Evolutionary conservation across 2,113 vertebrate genomes (phyloP).

Genomic region (Monarcha castaneiventris): DNA sequence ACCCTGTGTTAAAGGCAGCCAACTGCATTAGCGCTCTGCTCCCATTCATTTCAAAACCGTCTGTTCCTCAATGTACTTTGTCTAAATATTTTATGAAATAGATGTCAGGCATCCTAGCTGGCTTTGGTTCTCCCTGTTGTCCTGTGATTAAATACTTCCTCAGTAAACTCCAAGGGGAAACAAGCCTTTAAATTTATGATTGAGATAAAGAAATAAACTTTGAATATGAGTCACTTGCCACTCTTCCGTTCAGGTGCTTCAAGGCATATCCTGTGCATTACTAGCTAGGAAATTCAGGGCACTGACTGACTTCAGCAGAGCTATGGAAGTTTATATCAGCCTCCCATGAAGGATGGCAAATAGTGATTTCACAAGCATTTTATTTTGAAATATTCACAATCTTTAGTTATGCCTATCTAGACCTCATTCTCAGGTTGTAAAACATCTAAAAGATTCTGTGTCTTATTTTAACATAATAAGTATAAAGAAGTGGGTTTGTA

Average conservation of each 20-base stretch:
- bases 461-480: neutral
- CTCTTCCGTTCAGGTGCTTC: neutral
- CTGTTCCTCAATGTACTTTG: conserved; percentile 40
- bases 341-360: neutral
- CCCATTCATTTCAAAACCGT: conserved; percentile 32
- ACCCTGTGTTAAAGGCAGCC: neutral
- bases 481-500: neutral
- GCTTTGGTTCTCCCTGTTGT: conserved; percentile 14
- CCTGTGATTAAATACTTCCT: conserved; percentile 54
- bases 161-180: conserved; percentile 2
- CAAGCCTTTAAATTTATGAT: conserved; percentile 19
- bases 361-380: neutral
- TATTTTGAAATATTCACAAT: neutral
- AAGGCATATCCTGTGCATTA: neutral
- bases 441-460: neutral
- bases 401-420: neutral
- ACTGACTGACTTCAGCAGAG: neutral
- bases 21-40: neutral
- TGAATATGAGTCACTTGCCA: neutral
- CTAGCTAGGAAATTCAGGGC: neutral
- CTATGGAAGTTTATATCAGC: neutral
- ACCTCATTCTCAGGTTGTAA: neutral
- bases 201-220: conserved; percentile 1
- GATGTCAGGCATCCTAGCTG: conserved; percentile 13
- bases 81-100: conserved; percentile 65